These are phyloP conservation scores for Pelecanus crispus DNA, from an alignment of 2,113 vertebrate genomes.

Conservation along the genomic window DNA sequence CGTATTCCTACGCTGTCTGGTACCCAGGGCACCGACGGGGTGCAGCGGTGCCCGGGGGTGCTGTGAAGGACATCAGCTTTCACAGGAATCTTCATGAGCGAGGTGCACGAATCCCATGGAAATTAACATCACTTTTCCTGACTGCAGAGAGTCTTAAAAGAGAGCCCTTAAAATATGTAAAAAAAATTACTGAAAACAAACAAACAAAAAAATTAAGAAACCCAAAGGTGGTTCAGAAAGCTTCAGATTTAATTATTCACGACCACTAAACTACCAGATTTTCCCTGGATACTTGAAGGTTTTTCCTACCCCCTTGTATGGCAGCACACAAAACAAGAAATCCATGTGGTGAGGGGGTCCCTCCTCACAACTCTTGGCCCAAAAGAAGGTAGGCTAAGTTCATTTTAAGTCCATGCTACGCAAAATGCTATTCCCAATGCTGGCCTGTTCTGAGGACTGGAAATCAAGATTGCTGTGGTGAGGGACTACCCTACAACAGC, in stretches of 20 bases:
- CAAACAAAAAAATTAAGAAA: background rate
- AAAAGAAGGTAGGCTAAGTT: background rate
- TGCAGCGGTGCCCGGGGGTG: background rate
- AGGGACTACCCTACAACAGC: background rate
- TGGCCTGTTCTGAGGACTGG: background rate
- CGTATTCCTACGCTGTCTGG: rapidly evolving
- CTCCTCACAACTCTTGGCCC: background rate
- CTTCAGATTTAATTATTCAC: background rate
- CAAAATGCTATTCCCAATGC: background rate
- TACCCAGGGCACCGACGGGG: rapidly evolving
- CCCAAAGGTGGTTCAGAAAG: background rate
- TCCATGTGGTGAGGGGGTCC: background rate
- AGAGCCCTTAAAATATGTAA: rapidly evolving
- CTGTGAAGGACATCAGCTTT: background rate
- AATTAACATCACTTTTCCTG: background rate
- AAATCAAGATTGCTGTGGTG: background rate
- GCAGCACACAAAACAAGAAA: background rate
- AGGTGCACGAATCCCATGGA: background rate
- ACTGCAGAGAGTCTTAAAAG: background rate
- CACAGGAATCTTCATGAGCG: background rate
- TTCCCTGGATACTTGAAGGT: background rate
- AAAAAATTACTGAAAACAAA: background rate
- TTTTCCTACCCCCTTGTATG: background rate
- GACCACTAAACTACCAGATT: background rate
- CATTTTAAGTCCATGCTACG: background rate